Conservation (phyloP, 2,113 vertebrate genomes). For the Ceuthmochares aereus region DNA sequence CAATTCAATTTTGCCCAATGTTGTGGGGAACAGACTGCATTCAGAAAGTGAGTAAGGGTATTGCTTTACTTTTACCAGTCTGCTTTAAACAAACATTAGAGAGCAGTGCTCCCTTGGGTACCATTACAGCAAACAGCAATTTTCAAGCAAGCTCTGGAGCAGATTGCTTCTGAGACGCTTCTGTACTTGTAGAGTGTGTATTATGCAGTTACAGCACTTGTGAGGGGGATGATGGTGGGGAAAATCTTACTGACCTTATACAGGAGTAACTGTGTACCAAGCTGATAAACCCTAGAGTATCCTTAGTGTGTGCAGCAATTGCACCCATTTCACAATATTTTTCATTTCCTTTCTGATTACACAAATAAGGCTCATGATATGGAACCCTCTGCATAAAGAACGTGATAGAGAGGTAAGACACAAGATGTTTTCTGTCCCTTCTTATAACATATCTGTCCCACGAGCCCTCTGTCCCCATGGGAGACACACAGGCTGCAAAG, state of each 20-base stretch:
- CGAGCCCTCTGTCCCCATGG: background rate
- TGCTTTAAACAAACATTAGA: slow-evolving; percentile 72
- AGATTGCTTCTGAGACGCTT: slow-evolving; percentile 44
- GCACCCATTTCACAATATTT: background rate
- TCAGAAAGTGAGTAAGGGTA: slow-evolving; percentile 12
- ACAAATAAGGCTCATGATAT: fast-evolving
- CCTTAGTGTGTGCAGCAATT: background rate
- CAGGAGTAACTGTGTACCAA: background rate
- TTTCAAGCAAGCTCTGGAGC: slow-evolving; percentile 29
- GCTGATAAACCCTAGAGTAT: background rate
- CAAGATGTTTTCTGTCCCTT: background rate
- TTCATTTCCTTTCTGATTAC: background rate
- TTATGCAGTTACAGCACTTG: slow-evolving; percentile 14
- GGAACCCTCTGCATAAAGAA: background rate
- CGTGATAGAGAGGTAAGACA: no score
- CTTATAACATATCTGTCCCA: background rate
- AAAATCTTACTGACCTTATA: background rate
- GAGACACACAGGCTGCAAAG: background rate
- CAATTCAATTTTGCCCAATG: background rate
- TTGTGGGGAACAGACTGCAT: background rate
- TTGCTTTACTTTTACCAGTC: slow-evolving; percentile 51
- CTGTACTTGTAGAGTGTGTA: slow-evolving; percentile 18
- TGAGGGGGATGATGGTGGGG: background rate
- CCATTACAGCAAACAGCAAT: slow-evolving; percentile 63
- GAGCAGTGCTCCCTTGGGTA: slow-evolving; percentile 49